Evolutionary conservation across 2,888 invertebrate genomes (phyloP).

Genomic region (Caradrina clavipalpis): DNA sequence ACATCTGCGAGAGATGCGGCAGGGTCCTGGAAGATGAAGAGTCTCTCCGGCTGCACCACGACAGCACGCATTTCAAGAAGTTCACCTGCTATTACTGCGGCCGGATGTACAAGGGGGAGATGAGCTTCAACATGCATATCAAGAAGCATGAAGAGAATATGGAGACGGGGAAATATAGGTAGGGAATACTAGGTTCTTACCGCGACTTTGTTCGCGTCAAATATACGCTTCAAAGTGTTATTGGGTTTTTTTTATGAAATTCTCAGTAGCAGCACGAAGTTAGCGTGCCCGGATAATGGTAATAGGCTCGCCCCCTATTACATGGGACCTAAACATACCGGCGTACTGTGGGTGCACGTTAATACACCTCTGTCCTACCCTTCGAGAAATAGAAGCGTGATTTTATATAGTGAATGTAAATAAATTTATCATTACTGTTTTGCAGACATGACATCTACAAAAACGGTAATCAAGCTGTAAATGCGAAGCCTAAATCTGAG

Average conservation of each 20-base stretch:
- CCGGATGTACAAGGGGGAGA: constrained; percentile 79
- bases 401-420: too few relatives aligned
- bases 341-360: too few relatives aligned
- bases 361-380: too few relatives aligned
- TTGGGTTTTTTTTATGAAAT: too few relatives aligned
- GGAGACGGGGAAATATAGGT: constrained; percentile 19
- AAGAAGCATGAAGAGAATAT: constrained; percentile 81
- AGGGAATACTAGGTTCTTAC: neutral
- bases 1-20: constrained; percentile 83
- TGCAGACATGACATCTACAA: constrained; percentile 23
- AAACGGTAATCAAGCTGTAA: constrained; percentile 5
- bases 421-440: neutral
- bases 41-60: constrained; percentile 73
- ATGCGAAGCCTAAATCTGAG: constrained; percentile 13
- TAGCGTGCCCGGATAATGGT: too few relatives aligned
- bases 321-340: too few relatives aligned
- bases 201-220: too few relatives aligned
- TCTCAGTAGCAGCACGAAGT: too few relatives aligned
- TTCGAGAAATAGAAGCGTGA: too few relatives aligned
- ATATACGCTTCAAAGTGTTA: too few relatives aligned
- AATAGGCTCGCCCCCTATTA: too few relatives aligned
- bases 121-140: constrained; percentile 81
- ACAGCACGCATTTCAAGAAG: constrained; percentile 78
- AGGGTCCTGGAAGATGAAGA: constrained; percentile 71
- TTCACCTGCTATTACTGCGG: constrained; percentile 86